Percentiles rank a stretch among this genome's conserved stretches.
These are phyloP conservation scores for Orgyia antiqua DNA, from an alignment of 2,888 invertebrate species.

Conservation along the genomic window DNA sequence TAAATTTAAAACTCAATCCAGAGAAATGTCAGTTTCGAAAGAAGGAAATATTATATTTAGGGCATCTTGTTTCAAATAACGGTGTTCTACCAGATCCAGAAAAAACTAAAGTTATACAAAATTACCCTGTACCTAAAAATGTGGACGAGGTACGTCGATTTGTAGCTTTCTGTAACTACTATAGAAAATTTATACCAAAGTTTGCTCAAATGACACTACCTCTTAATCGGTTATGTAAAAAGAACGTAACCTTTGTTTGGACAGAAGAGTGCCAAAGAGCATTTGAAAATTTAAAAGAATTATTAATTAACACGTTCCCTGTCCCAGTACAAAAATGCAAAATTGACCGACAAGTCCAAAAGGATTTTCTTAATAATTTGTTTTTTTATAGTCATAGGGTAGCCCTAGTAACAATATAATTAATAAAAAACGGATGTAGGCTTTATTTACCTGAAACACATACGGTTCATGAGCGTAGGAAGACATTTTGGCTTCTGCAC, in stretches of 20 bases:
- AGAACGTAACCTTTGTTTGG: neutral
- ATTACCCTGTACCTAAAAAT: slow-evolving; percentile 2
- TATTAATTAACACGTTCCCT: neutral
- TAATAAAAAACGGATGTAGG: neutral
- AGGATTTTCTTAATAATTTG: neutral
- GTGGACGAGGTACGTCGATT: neutral
- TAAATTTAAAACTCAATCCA: slow-evolving; percentile 3
- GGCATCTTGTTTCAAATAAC: slow-evolving; percentile 2
- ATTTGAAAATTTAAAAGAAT: neutral
- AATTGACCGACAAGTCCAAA: neutral
- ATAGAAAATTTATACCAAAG: neutral
- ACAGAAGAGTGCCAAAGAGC: neutral
- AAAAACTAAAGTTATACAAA: neutral
- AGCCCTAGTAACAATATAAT: neutral
- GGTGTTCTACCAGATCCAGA: slow-evolving; percentile 3
- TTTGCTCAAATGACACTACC: neutral
- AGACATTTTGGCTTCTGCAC: slow-evolving; percentile 12
- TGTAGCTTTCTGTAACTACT: neutral
- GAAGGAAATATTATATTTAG: slow-evolving; percentile 4
- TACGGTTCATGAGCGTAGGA: slow-evolving; percentile 9
- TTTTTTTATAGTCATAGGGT: neutral
- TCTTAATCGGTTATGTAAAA: neutral
- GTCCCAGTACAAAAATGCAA: neutral
- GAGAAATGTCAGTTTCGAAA: slow-evolving; percentile 6
- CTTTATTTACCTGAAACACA: slow-evolving; percentile 5